phyloP scores from a whole-genome alignment of 2,797 vertebrate species.

The Labeo calbasu region DNA sequence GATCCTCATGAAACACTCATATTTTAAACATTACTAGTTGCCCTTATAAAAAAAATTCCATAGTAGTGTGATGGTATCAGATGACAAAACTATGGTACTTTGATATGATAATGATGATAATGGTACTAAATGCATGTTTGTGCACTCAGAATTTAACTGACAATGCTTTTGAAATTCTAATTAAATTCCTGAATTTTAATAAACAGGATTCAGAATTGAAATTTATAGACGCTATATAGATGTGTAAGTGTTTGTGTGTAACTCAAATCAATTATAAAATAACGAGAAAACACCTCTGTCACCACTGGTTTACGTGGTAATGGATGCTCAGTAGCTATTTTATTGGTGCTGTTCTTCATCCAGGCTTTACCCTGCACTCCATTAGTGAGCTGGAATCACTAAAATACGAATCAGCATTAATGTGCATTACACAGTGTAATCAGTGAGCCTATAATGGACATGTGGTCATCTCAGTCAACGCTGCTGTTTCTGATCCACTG shows the following conservation, averaged over 20 bases:
- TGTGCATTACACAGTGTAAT: not conserved
- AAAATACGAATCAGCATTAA: slow-evolving; percentile 17
- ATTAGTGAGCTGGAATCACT: slow-evolving; percentile 21
- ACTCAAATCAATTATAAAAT: slow-evolving; percentile 3
- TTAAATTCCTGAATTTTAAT: not conserved
- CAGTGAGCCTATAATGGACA: slow-evolving; percentile 3
- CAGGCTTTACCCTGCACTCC: slow-evolving; percentile 6
- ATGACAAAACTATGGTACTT: not conserved
- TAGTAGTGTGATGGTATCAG: not conserved
- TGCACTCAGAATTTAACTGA: not conserved
- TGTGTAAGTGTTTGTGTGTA: not conserved
- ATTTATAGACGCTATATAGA: not conserved
- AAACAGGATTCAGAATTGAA: not conserved
- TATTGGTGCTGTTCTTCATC: slow-evolving; percentile 28
- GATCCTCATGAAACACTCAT: not conserved
- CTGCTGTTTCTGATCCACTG: not conserved
- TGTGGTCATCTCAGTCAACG: not conserved
- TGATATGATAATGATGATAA: not conserved
- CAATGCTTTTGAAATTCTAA: not conserved
- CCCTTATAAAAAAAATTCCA: not conserved
- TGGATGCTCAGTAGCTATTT: slow-evolving; percentile 43
- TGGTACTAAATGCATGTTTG: not conserved
- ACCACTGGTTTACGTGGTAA: slow-evolving; percentile 16
- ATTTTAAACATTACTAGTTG: not conserved
- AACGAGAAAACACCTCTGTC: not conserved